A percentile compares a stretch with the other conserved stretches of the same genome.
Evolutionary conservation across 92 coral and sea anemone genomes (phyloP).

Genomic region (Umimayanthus chanpuru): DNA sequence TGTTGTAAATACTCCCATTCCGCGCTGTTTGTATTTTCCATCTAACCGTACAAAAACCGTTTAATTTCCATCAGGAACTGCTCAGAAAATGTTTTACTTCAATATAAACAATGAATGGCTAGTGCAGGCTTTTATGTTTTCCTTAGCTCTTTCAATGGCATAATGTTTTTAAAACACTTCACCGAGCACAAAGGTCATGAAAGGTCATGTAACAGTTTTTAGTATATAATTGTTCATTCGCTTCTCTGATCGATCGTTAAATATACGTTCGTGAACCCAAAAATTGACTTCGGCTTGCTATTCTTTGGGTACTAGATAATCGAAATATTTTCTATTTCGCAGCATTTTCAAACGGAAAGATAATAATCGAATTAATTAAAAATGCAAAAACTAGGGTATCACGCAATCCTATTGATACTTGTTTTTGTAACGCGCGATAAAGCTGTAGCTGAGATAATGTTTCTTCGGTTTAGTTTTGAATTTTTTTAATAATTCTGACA

Average conservation of each 20-base stretch:
- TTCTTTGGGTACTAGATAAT: not conserved
- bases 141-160: too few relatives aligned
- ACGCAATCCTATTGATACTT: slow-evolving; percentile 1
- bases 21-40: too few relatives aligned
- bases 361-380: not conserved
- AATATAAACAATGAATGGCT: too few relatives aligned
- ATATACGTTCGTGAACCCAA: not conserved
- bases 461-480: not conserved
- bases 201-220: not conserved
- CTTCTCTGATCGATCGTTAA: too few relatives aligned
- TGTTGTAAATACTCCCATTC: too few relatives aligned
- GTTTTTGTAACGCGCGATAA: slow-evolving; percentile 1
- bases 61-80: not conserved
- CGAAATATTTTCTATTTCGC: not conserved
- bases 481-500: too few relatives aligned
- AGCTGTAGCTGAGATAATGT: not conserved
- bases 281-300: not conserved
- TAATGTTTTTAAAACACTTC: not conserved
- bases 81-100: not conserved
- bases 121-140: too few relatives aligned
- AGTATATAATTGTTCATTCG: too few relatives aligned
- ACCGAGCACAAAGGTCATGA: too few relatives aligned
- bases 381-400: not conserved
- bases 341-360: not conserved
- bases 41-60: too few relatives aligned